Evolutionary conservation across 2,888 invertebrate genomes (phyloP), one percentile per base, ranked within the genome.

Genomic region (Dryococelus australis): DNA sequence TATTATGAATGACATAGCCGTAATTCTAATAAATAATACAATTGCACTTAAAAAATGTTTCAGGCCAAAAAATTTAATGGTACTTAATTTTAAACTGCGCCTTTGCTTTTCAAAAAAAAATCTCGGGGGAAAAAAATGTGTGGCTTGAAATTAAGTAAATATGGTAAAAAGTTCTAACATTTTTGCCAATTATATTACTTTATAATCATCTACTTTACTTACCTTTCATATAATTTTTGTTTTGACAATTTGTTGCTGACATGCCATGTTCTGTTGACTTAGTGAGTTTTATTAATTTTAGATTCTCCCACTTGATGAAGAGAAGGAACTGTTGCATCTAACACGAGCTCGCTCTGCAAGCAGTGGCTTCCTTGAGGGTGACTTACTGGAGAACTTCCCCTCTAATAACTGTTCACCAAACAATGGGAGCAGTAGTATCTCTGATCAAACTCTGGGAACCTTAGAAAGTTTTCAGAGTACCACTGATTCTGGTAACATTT

Each of bases 341-440:
- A 28, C 84, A 79, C 86, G 89, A 27, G 88, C 88, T 0, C 86
- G 88, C 24, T 89, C 89, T 26, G 89, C 88, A 65, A 88, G 88
- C 43, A 89, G 89, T 85, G 89, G 89, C 9, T 89, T 89, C 86
- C 86, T 88, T 26, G 89, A 89, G 43, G 88, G 86, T 35, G 87
- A 87, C 47, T 2, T 26, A 65, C 43, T 28, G 26, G 87, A 87
- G 85, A 87, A 27, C 8, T 84, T 51, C 43, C n/a, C 84, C 24
- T 80, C 80, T 43, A 43, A 16, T 43, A 26, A 65, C 35, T 28
- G 86, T 35, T 5, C 28, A 43, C 80, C 43, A 26, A 27, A 26
- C 81, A 81, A 81, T 43, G 13, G 10, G 6, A 85, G 24, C 85
- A 53, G 12, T n/a, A 12, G 16, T 24, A 28, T 81, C 43, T 80